Conservation (phyloP, 2,113 vertebrate genomes). For the Ahaetulla prasina region DNA sequence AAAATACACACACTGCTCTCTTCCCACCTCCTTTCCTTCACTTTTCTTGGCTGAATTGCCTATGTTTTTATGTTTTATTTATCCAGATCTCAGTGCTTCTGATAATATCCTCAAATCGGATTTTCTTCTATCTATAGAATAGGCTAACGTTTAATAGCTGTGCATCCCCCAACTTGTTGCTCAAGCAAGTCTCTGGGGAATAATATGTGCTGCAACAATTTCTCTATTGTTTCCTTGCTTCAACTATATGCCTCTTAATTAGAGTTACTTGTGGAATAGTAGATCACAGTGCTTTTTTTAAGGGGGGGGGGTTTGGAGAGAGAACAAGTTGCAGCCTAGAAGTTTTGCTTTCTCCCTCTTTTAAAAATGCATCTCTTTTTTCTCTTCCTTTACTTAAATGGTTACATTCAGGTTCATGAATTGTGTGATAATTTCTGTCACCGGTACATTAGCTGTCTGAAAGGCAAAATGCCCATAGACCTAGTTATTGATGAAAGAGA, state of each 20-base stretch:
- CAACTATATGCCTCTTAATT: conserved; percentile 81
- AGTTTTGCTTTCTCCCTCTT: conserved; percentile 32
- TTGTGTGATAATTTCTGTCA: conserved; percentile 99
- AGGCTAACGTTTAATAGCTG: conserved; percentile 53
- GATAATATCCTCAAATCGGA: conserved; percentile 50
- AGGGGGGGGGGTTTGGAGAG: neutral
- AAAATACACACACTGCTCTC: neutral
- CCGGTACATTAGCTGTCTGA: conserved; percentile 99
- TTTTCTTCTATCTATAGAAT: conserved; percentile 46
- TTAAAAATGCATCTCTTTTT: neutral
- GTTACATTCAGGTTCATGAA: conserved; percentile 87
- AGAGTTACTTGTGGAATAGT: conserved; percentile 79
- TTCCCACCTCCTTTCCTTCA: conserved; percentile 25
- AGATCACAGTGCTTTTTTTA: conserved; percentile 68
- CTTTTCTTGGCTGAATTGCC: conserved; percentile 37
- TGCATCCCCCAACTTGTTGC: conserved; percentile 82
- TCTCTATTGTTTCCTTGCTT: conserved; percentile 91
- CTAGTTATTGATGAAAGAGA: conserved; percentile 98
- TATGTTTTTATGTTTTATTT: conserved; percentile 12
- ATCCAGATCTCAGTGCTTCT: conserved; percentile 39
- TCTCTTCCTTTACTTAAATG: conserved; percentile 18
- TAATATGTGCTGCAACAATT: conserved; percentile 88
- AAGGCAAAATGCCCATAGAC: conserved; percentile 99
- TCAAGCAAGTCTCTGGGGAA: conserved; percentile 82
- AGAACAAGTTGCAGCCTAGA: conserved; percentile 39